These are phyloP conservation scores for Hemiscyllium ocellatum DNA, from an alignment of 2,113 vertebrate genomes.

Conservation along the genomic window DNA sequence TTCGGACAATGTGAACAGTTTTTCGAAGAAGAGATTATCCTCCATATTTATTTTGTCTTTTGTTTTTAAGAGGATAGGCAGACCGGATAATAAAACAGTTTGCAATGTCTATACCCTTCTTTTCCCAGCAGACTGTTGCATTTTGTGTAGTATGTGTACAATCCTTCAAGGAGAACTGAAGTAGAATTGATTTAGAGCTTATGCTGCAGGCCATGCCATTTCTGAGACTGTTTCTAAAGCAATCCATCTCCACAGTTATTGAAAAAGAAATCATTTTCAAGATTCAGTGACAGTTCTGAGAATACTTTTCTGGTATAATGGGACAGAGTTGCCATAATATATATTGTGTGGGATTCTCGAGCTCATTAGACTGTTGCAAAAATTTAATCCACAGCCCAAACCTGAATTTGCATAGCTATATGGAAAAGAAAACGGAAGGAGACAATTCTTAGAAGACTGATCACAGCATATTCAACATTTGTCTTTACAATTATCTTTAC, in stretches of 20 bases:
- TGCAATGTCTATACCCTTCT: background rate
- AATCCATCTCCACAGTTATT: background rate
- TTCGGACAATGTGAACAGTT: no score
- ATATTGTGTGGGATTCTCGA: background rate
- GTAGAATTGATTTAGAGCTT: background rate
- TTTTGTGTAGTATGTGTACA: background rate
- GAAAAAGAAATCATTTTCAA: background rate
- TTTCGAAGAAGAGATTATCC: background rate
- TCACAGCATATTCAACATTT: no score
- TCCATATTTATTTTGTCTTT: background rate
- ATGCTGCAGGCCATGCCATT: background rate
- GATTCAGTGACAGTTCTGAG: background rate
- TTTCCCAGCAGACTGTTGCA: background rate
- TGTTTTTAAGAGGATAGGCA: background rate
- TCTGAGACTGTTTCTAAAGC: background rate
- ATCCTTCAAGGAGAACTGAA: background rate
- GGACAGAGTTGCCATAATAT: background rate
- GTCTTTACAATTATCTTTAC: background rate
- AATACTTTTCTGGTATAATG: background rate
- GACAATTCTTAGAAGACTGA: background rate
- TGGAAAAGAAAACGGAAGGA: background rate
- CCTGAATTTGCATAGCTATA: background rate
- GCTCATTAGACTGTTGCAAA: background rate
- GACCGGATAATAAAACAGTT: background rate
- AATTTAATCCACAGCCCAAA: background rate